Conservation (phyloP, 2,113 vertebrate genomes). For the Pachypanchax playfairii region DNA sequence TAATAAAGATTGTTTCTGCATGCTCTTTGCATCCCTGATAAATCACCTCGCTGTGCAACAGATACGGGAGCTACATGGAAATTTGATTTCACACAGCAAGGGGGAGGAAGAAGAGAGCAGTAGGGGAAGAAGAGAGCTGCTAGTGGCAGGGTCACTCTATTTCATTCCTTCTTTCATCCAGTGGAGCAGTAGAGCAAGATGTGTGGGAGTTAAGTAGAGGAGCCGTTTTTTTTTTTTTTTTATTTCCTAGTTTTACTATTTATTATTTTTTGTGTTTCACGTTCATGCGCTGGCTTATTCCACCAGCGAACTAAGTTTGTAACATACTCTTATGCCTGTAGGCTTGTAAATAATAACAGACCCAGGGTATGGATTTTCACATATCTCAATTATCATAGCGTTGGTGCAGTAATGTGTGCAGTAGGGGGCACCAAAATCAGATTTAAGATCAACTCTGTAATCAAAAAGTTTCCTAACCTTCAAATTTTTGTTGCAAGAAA, state of each 20-base stretch:
- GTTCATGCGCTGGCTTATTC: constrained; percentile 36
- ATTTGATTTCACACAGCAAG: constrained; percentile 93
- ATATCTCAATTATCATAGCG: constrained; percentile 32
- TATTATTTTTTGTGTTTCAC: constrained; percentile 12
- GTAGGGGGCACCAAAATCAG: constrained; percentile 7
- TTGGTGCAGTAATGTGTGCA: constrained; percentile 14
- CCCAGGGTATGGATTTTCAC: constrained; percentile 20
- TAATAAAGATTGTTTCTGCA: constrained; percentile 99
- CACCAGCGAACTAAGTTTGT: constrained; percentile 33
- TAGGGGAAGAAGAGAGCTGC: constrained; percentile 66
- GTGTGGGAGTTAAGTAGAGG: constrained; percentile 57
- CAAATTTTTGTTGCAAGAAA: background rate
- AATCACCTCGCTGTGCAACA: constrained; percentile 99
- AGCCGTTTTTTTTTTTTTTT: constrained; percentile 41
- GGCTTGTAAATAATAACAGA: constrained; percentile 51
- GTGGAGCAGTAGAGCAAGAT: constrained; percentile 54
- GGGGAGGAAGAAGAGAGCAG: constrained; percentile 70
- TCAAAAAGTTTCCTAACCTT: background rate
- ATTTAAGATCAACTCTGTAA: background rate
- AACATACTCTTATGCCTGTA: constrained; percentile 31
- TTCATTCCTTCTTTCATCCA: constrained; percentile 69
- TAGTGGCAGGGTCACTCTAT: constrained; percentile 73
- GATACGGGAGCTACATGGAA: constrained; percentile 97
- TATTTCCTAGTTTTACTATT: constrained; percentile 25
- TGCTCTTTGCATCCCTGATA: constrained; percentile 99